Base-by-base conservation (phyloP, 2,888 invertebrate genomes). In the Acronicta psi region DNA sequence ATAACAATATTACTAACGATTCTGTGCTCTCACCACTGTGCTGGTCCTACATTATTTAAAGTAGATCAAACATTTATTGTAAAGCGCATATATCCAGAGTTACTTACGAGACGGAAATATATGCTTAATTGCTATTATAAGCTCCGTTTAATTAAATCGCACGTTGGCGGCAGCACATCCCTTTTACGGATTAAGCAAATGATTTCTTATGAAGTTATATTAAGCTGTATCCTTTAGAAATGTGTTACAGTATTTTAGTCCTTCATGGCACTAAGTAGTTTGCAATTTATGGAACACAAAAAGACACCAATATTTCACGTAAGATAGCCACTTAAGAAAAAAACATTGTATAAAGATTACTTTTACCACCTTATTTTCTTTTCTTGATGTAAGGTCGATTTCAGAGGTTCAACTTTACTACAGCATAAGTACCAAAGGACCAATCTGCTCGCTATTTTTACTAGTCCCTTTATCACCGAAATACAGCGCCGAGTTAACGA, bases 401-500 rank as follows among this genome's bases (percentile, higher is more conserved):
- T 11, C 11, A 29, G 1, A 42, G 34, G 9, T 29, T 18, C 10
- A 25, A 41, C 10, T 41, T 41, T 13, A 45, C 16, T 25, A 17
- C 23, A 31, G 17, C 47, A 36, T 59, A 38, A 55, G 20, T 58
- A 46, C 49, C 23, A 41, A 50, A 64, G 20, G 17, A 46, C 45
- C 17, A 17, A 36, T 49, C 9, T 14, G 0, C 29, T n/a, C 11
- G 70, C 53, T 59, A 59, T 43, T 70, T 62, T 54, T 43, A 34
- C 54, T n/a, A 40, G 55, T 58, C 46, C 58, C 41, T 64, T 61
- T 65, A 63, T 51, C 53, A 56, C 45, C 14, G 59, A 47, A 73
- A 71, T 68, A 70, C 57, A 58, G 53, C 59, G 61, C 43, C 57
- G 13, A 70, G 69, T 75, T 80, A 81, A 80, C 79, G 81, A 81